Evolutionary conservation across 2,113 vertebrate genomes (phyloP).

Genomic region (Planiliza haematocheilus): DNA sequence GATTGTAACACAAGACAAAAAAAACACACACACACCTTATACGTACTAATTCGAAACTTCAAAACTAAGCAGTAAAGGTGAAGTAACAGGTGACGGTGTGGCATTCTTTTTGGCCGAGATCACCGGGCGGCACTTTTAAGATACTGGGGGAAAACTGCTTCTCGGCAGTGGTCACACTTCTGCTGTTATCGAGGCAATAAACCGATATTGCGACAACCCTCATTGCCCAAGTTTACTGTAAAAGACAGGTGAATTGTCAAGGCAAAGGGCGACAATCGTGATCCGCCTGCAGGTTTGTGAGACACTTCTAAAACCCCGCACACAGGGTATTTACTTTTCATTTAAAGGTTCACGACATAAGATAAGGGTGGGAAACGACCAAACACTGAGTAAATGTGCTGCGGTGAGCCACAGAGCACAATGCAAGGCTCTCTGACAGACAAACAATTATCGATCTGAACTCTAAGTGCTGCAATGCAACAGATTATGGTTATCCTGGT

Average conservation of each 20-base stretch:
- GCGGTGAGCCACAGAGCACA: not conserved
- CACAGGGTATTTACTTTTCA: not conserved
- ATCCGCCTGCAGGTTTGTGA: not conserved
- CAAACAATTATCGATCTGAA: not conserved
- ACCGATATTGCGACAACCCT: not conserved
- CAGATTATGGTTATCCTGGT: too few relatives aligned
- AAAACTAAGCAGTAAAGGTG: not conserved
- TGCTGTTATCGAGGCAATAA: not conserved
- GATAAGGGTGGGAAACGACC: not conserved
- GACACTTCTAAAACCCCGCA: not conserved
- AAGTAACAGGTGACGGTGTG: conserved; percentile 23
- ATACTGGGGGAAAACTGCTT: not conserved
- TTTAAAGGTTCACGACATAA: not conserved
- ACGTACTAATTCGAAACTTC: not conserved
- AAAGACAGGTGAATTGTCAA: not conserved
- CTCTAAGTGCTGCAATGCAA: too few relatives aligned
- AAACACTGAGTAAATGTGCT: not conserved
- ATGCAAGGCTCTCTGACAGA: not conserved
- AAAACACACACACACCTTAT: not conserved
- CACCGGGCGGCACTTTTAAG: not conserved
- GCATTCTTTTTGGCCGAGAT: conserved; percentile 18
- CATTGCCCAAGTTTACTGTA: not conserved
- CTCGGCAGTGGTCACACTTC: not conserved
- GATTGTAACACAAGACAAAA: not conserved
- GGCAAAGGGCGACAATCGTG: not conserved